Base-by-base conservation (phyloP, 2,888 invertebrate species). In the Ichneumon xanthorius region DNA sequence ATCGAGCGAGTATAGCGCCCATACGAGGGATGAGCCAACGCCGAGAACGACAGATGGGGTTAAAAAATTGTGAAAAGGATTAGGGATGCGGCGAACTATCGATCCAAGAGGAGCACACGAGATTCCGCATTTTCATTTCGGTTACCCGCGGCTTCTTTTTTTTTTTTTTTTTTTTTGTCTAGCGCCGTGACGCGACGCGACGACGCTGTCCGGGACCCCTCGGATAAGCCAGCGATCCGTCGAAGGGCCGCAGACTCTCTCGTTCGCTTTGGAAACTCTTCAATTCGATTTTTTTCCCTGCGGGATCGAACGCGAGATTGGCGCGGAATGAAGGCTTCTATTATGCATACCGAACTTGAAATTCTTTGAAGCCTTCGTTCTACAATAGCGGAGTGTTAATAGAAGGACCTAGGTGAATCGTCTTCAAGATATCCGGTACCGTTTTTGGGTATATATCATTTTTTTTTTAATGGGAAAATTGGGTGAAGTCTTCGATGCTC, bases 31-130 rank as follows among this genome's bases (percentile, higher is more conserved):
- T 91, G 90, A 88, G 90, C 89, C 87, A 50, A 50, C 67, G 61
- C 71, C 88, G 78, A 88, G 89, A 89, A 90, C 91, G 93, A 94
- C 94, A 94, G 93, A 94, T 94, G 94, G 93, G 93, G 93, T 93
- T 93, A 93, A 93, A 94, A 93, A 93, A 92, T 92, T 89, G 89
- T 92, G 91, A 92, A 94, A 93, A 94, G 93, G 93, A 93, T 93
- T 93, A 93, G 92, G 92, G 92, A 93, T 92, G 91, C 91, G 90
- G 89, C 92, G 90, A 88, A 88, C 88, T 89, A 91, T 89, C 90
- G 91, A 92, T 92, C 90, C 90, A 88, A 90, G 91, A 87, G 88
- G 89, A 89, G 80, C 82, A 80, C 87, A 88, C 86, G 86, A 84
- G 79, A 83, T 87, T 89, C 86, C 89, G 90, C 90, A 91, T 92